These are phyloP conservation scores for Callopanchax toddi DNA, from an alignment of 2,113 vertebrate genomes.

Conservation along the genomic window DNA sequence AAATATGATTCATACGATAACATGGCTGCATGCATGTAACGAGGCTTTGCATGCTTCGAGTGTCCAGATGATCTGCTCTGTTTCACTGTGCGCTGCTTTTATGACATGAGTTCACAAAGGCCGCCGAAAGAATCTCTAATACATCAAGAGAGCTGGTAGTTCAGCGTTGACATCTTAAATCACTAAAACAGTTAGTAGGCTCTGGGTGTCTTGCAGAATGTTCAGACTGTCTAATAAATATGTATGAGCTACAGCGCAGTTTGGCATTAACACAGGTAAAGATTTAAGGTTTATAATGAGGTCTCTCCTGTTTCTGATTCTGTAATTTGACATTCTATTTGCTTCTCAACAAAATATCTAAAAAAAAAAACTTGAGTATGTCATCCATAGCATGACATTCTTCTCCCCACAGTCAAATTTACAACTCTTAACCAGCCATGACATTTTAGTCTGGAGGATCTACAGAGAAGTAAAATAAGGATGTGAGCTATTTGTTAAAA, in stretches of 20 bases:
- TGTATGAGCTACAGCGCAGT: neutral
- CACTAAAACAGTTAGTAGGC: neutral
- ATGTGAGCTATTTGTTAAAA: neutral
- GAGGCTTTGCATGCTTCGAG: constrained; percentile 32
- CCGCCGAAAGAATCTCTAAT: constrained; percentile 19
- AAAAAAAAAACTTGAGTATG: neutral
- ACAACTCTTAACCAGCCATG: neutral
- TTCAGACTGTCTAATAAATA: neutral
- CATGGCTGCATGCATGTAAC: constrained; percentile 8
- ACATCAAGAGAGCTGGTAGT: constrained; percentile 22
- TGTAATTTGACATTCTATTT: constrained; percentile 1
- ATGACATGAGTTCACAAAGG: constrained; percentile 29
- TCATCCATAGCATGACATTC: neutral
- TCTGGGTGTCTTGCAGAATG: neutral
- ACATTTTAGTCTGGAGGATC: neutral
- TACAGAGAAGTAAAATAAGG: neutral
- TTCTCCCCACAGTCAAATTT: neutral
- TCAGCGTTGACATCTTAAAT: neutral
- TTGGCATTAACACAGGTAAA: neutral
- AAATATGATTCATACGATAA: constrained; percentile 31
- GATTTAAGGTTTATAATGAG: constrained; percentile 4
- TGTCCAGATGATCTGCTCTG: constrained; percentile 55
- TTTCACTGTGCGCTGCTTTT: constrained; percentile 28
- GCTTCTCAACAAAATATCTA: neutral
- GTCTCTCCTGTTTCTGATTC: neutral